These are phyloP conservation scores for Perizoma affinitatum DNA, from an alignment of 2,888 invertebrate genomes.

Conservation along the genomic window DNA sequence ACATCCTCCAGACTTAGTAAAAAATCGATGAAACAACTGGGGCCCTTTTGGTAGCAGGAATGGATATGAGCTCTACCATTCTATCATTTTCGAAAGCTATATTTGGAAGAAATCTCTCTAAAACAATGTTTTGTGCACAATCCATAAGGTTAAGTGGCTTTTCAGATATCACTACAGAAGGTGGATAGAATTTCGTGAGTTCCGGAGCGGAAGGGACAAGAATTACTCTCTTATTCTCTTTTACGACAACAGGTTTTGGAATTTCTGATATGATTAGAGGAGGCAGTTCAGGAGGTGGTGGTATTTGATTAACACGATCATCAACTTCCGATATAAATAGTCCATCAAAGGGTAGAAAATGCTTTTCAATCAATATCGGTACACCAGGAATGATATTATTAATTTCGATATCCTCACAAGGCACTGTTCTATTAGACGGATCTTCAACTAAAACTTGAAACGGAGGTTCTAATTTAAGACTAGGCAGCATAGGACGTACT, in stretches of 20 bases:
- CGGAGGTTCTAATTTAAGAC: not conserved
- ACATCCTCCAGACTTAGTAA: not conserved
- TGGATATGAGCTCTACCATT: slow-evolving; percentile 32
- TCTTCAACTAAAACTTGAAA: slow-evolving; percentile 10
- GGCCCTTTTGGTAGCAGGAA: slow-evolving; percentile 26
- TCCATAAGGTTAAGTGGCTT: slow-evolving; percentile 26
- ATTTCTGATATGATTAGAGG: slow-evolving; percentile 29
- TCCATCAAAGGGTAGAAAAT: slow-evolving; percentile 12
- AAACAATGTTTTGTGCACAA: slow-evolving; percentile 47
- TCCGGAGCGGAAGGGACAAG: slow-evolving; percentile 40
- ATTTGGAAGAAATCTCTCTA: slow-evolving; percentile 49
- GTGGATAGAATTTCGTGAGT: slow-evolving; percentile 29
- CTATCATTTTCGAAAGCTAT: slow-evolving; percentile 38
- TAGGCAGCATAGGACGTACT: slow-evolving; percentile 2
- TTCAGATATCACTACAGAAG: slow-evolving; percentile 29
- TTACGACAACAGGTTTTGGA: slow-evolving; percentile 20
- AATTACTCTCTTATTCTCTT: slow-evolving; percentile 29
- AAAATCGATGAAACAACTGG: slow-evolving; percentile 29
- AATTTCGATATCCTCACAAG: slow-evolving; percentile 13
- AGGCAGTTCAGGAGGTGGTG: slow-evolving; percentile 36
- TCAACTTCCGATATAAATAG: slow-evolving; percentile 24
- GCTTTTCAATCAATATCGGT: slow-evolving; percentile 22
- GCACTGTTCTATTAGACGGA: not conserved
- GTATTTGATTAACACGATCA: slow-evolving; percentile 24
- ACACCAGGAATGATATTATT: slow-evolving; percentile 16